Percentiles rank a stretch among this genome's conserved stretches.
phyloP scores from a whole-genome alignment of 2,888 invertebrate genomes.

The Sylvicola cinctus region DNA sequence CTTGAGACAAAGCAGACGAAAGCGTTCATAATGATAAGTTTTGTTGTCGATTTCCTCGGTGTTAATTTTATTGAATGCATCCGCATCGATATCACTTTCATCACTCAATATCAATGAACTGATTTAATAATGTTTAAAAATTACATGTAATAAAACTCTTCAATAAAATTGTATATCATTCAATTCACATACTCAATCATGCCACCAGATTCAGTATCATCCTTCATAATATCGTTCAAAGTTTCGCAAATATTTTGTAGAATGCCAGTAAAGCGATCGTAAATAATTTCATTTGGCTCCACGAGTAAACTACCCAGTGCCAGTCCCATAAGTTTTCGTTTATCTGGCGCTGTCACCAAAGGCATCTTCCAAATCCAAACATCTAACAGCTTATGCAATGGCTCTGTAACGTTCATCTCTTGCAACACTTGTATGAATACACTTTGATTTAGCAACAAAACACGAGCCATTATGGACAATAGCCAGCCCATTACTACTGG shows the following conservation, averaged over 20 bases:
- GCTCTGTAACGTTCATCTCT: slow-evolving; percentile 34
- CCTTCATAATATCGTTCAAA: slow-evolving; percentile 57
- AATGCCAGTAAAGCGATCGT: slow-evolving; percentile 51
- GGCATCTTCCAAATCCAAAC: slow-evolving; percentile 67
- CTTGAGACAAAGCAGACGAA: slow-evolving; percentile 36
- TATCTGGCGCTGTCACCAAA: slow-evolving; percentile 53
- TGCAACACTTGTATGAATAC: slow-evolving; percentile 34
- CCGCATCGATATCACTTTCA: slow-evolving; percentile 13
- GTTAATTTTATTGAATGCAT: no score
- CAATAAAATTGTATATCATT: neutral
- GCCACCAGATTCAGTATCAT: slow-evolving; percentile 42
- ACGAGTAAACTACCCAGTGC: slow-evolving; percentile 50
- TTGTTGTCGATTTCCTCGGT: slow-evolving; percentile 32
- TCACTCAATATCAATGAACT: slow-evolving; percentile 27
- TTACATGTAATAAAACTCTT: neutral
- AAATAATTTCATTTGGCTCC: slow-evolving; percentile 42
- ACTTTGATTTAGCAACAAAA: slow-evolving; percentile 46
- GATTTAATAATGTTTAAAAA: slow-evolving; percentile 8
- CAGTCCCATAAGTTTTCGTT: slow-evolving; percentile 52
- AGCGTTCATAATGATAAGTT: slow-evolving; percentile 53
- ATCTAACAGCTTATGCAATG: slow-evolving; percentile 48
- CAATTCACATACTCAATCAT: slow-evolving; percentile 30
- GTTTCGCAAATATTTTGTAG: slow-evolving; percentile 54
- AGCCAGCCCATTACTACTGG: slow-evolving; percentile 59
- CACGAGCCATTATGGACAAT: slow-evolving; percentile 55